Conservation (phyloP, 2,797 vertebrate genomes). For the Telmatherina bonti region DNA sequence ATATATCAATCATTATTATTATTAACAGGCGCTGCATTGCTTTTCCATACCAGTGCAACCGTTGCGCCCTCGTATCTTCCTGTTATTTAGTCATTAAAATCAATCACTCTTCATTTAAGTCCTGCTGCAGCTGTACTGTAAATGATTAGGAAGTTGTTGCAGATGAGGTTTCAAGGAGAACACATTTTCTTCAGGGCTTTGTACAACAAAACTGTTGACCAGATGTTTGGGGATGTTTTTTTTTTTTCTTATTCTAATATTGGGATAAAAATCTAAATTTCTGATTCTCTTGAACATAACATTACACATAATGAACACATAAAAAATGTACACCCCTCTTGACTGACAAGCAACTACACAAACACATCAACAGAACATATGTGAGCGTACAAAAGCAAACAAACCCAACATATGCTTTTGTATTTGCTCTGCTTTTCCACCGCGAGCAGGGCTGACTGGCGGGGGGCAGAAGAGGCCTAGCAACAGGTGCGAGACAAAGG, state of each 20-base stretch:
- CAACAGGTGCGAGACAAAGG: conserved; percentile 82
- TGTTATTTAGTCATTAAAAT: conserved; percentile 13
- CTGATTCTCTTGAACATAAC: not conserved
- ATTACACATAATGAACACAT: not conserved
- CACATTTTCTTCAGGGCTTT: conserved; percentile 2
- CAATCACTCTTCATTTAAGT: conserved; percentile 22
- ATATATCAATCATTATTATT: conserved; percentile 4
- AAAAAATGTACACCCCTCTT: not conserved
- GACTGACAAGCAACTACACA: not conserved
- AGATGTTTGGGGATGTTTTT: conserved; percentile 59
- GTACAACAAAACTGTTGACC: conserved; percentile 47
- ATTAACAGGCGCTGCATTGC: not conserved
- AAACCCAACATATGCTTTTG: conserved; percentile 49
- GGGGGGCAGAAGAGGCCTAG: conserved; percentile 72
- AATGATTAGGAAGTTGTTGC: conserved; percentile 48
- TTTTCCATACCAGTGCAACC: not conserved
- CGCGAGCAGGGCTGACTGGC: conserved; percentile 43
- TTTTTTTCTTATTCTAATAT: too few relatives aligned
- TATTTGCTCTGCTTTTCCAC: conserved; percentile 44
- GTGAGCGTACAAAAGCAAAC: conserved; percentile 1
- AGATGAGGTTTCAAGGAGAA: conserved; percentile 57
- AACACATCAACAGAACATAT: not conserved
- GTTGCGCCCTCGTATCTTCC: not conserved
- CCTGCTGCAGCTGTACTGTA: conserved; percentile 42
- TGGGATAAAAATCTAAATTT: not conserved